phyloP scores from a whole-genome alignment of 2,888 invertebrate genomes.

The Ormyrus rosae region DNA sequence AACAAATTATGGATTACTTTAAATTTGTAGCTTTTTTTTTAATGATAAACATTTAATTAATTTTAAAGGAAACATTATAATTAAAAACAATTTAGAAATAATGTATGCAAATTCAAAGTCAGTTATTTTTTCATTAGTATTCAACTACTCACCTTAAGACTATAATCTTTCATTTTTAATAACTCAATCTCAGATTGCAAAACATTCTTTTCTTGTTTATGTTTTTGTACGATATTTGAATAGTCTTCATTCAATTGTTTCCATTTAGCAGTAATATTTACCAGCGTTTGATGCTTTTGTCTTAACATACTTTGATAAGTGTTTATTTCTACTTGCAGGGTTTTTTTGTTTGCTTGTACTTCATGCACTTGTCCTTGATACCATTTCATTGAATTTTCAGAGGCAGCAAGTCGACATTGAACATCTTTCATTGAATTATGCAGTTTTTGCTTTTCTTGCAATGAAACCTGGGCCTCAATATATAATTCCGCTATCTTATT shows the following conservation, averaged over 20 bases:
- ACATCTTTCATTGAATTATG: conserved; percentile 63
- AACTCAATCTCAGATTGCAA: conserved; percentile 58
- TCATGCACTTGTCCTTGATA: conserved; percentile 66
- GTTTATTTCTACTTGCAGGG: conserved; percentile 65
- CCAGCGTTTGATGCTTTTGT: conserved; percentile 64
- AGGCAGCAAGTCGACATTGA: conserved; percentile 59
- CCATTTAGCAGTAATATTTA: conserved; percentile 61
- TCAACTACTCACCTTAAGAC: conserved; percentile 23
- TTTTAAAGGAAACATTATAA: neutral
- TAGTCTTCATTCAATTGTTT: conserved; percentile 64
- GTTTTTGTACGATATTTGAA: conserved; percentile 59
- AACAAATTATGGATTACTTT: neutral
- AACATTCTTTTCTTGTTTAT: conserved; percentile 61
- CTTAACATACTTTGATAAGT: conserved; percentile 65
- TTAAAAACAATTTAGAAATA: too few relatives aligned
- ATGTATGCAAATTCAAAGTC: too few relatives aligned
- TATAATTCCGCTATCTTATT: conserved; percentile 67
- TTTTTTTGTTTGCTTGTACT: conserved; percentile 64
- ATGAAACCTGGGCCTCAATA: conserved; percentile 64
- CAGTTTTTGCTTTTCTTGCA: conserved; percentile 66
- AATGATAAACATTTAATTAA: neutral
- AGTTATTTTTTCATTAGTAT: neutral
- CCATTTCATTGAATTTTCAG: conserved; percentile 67
- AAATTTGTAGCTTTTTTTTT: neutral
- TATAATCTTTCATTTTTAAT: conserved; percentile 33